Evolutionary conservation across 2,113 vertebrate genomes (phyloP), one percentile per base, ranked within the genome.

Genomic region (Morone chrysops): DNA sequence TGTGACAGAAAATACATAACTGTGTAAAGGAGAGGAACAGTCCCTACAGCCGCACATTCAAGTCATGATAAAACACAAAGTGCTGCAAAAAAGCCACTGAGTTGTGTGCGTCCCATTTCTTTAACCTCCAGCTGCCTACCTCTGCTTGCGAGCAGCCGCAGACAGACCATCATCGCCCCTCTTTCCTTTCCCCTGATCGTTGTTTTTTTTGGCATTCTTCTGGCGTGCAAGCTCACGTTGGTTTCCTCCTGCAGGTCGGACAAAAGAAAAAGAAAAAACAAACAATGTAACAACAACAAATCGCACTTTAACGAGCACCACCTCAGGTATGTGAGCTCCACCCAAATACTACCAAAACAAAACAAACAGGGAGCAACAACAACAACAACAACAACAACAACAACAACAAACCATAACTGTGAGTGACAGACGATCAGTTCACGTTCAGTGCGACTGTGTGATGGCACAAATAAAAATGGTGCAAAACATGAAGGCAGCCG

Each of bases 161-260:
- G 97, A 97, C 84, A 97, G 95, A 67, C 97, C 97, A 85, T 97
- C 97, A 1, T 97, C 96, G 17, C 78, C 73, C 80, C 95, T 96
- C 92, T 97, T 98, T 45, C 95, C 95, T 91, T 97, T 98, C 69
- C 83, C 84, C 0, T 75, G 76, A 16, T 97, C 97, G 20, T 10
- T 92, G 22, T 89, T 88, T 94, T 98, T 98, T 82, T 98, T 98
- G 92, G 97, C 96, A 86, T 96, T 94, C 89, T 97, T 98, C 90
- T 92, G 91, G 87, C 97, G 96, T 76, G 97, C 97, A 81, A 98
- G 96, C 91, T 98, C 97, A 86, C 97, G 96, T 87, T 98, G 97
- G 89, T 97, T 97, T 94, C 97, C 97, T 93, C 97, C 97, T 95
- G 77, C 6, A 73, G 2, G 70, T 61, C 53, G 66, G 14, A 68